phyloP scores from a whole-genome alignment of 2,113 vertebrate genomes.

The Erinaceus europaeus region DNA sequence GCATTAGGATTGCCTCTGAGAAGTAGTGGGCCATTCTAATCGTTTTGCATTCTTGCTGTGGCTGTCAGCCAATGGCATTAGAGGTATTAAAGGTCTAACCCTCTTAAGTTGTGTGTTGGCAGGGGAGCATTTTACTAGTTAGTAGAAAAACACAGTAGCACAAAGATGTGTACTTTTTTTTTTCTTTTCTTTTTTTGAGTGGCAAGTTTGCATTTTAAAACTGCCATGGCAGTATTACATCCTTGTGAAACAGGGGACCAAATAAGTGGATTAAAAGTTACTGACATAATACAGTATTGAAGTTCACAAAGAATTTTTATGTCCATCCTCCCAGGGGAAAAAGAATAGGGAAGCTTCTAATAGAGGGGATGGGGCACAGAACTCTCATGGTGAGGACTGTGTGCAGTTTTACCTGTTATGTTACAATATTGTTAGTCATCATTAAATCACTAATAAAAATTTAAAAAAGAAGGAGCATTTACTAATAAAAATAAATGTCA shows the following conservation, averaged over 20 bases:
- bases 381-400: too few relatives aligned
- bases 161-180: background rate
- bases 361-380: too few relatives aligned
- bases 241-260: background rate
- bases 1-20: background rate
- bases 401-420: too few relatives aligned
- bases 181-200: background rate
- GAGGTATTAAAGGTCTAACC: background rate
- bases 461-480: too few relatives aligned
- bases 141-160: background rate
- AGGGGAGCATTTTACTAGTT: background rate
- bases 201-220: background rate
- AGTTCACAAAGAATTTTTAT: background rate
- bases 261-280: background rate
- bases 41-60: background rate
- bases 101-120: background rate
- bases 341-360: too few relatives aligned
- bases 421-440: too few relatives aligned
- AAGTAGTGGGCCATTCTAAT: background rate
- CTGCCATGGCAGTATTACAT: background rate
- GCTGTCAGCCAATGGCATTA: background rate
- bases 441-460: too few relatives aligned
- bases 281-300: constrained; percentile 25
- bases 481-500: too few relatives aligned
- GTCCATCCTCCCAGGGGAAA: too few relatives aligned